These are phyloP conservation scores for Drosophila fungiperda DNA, from an alignment of 2,888 invertebrate species.

Conservation along the genomic window DNA sequence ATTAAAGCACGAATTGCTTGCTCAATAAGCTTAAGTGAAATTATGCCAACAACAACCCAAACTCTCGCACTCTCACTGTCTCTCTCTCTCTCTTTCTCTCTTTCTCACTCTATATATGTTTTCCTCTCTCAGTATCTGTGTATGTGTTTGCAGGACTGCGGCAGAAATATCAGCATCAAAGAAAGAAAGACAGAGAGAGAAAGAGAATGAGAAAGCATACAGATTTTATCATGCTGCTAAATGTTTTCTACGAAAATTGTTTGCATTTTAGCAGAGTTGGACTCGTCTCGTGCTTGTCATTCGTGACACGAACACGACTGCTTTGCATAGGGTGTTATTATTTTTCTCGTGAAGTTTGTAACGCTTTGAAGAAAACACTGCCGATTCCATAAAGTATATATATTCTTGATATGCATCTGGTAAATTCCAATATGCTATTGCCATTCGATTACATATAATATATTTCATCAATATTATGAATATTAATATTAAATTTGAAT, in stretches of 20 bases:
- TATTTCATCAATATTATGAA: neutral
- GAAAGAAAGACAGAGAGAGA: neutral
- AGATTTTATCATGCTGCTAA: slow-evolving; percentile 13
- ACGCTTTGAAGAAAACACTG: too few species aligned
- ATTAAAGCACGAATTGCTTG: slow-evolving; percentile 77
- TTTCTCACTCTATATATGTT: too few species aligned
- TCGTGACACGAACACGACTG: slow-evolving; percentile 2
- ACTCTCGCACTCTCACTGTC: neutral
- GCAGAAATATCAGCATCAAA: slow-evolving; percentile 7
- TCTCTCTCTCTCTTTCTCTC: neutral
- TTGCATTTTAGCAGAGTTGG: neutral
- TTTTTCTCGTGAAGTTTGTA: neutral
- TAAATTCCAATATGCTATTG: neutral
- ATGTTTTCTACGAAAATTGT: neutral
- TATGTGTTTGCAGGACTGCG: neutral
- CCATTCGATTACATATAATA: neutral
- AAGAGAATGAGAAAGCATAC: neutral
- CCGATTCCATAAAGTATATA: neutral
- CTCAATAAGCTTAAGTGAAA: slow-evolving; percentile 57
- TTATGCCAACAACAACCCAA: slow-evolving; percentile 26
- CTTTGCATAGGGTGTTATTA: neutral
- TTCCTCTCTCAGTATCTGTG: neutral
- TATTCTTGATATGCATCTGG: neutral
- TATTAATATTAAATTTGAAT: neutral
- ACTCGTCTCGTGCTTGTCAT: neutral